Evolutionary conservation across 2,888 invertebrate species (phyloP), one percentile per base, ranked within the genome.

Genomic region (Drosophila longiperda): DNA sequence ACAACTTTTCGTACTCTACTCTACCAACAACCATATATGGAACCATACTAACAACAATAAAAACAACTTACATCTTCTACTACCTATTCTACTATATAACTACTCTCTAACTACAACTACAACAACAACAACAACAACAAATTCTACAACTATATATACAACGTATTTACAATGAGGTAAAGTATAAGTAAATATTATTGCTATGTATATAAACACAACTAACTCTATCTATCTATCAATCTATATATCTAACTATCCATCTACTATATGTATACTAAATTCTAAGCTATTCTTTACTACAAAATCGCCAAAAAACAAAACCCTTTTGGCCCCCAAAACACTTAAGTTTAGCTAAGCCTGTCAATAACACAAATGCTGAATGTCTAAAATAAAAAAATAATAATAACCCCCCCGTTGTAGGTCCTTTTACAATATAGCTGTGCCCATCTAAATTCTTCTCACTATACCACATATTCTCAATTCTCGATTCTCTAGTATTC

Each of bases 101-200:
- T 75, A 81, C 80, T 90, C 80, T 90, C 82, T 83, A 86, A 82
- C 86, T 84, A 90, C 90, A 81, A 90, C 83, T 80, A 82, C 70
- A 83, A 88, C 70, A 83, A 88, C 86, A 69, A 82, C 70, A 83
- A 88, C 70, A 83, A 88, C 86, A 69, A 83, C 77, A 62, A 78
- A 78, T 75, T 78, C 75, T 78, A 78, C 78, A 78, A 78, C 78
- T 68, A 64, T 26, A 87, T 89, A 91, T 83, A 91, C 89, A 81
- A 86, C 85, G 92, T 91, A 91, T 91, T 92, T 87, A 83, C 89
- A 91, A 91, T 92, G 91, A 91, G 91, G 91, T 91, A 91, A 91
- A 91, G 91, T 92, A 91, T 91, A 85, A 83, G 85, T 83, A 78
- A 78, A 75, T 82, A 79, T 82, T 84, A 81, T 69, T 69, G 42